Conservation (phyloP, 2,797 vertebrate species). For the Coilia nasus region DNA sequence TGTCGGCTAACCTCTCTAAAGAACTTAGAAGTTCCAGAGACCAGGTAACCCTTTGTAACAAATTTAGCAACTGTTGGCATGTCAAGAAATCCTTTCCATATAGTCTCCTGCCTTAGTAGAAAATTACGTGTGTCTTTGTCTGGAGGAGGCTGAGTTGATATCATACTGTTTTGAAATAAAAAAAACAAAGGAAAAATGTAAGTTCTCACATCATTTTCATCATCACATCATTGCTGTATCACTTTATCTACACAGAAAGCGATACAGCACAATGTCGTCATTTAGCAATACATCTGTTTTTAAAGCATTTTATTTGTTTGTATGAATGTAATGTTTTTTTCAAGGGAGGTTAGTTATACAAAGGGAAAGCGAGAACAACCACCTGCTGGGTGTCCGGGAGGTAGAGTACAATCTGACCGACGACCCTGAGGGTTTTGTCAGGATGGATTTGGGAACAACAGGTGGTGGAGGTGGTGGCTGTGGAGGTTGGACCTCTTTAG, state of each 20-base stretch:
- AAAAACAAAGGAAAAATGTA: background rate
- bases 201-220: background rate
- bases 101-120: constrained; percentile 83
- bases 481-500: constrained; percentile 55
- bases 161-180: constrained; percentile 63
- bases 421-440: constrained; percentile 84
- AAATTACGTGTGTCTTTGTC: constrained; percentile 85
- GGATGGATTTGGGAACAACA: constrained; percentile 85
- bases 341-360: background rate
- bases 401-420: constrained; percentile 78
- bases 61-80: constrained; percentile 97
- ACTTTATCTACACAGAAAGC: background rate
- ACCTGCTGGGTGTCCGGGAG: constrained; percentile 78
- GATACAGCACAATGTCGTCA: no score
- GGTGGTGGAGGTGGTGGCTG: constrained; percentile 57
- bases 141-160: constrained; percentile 74
- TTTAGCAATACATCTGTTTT: no score
- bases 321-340: background rate
- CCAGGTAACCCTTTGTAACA: constrained; percentile 92
- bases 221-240: background rate
- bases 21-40: constrained; percentile 89
- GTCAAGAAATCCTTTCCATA: constrained; percentile 99
- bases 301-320: background rate
- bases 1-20: constrained; percentile 83
- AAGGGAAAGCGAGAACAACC: constrained; percentile 47